Conservation (phyloP, 2,113 vertebrate genomes). For the Vulpes vulpes region DNA sequence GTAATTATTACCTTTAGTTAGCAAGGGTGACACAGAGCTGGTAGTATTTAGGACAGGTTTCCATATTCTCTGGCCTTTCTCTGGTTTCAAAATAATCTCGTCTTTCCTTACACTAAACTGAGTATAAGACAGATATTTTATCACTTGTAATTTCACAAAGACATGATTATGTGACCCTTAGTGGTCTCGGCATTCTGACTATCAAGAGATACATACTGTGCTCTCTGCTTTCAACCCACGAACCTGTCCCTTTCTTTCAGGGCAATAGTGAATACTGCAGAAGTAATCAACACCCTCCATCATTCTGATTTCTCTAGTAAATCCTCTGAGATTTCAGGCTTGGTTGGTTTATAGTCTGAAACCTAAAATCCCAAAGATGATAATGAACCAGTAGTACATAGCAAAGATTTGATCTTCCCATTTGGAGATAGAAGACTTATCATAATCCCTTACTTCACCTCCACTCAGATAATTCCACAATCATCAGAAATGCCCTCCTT, state of each 20-base stretch:
- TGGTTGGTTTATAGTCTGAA: not conserved
- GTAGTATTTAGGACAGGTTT: not conserved
- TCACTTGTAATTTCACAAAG: not conserved
- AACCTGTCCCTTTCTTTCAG: not conserved
- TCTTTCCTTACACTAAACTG: not conserved
- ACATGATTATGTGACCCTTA: not conserved
- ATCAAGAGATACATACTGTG: not conserved
- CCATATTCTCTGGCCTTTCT: not conserved
- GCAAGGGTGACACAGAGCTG: not conserved
- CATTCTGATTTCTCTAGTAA: conserved; percentile 15
- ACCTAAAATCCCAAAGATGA: not conserved
- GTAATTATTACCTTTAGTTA: conserved; percentile 46
- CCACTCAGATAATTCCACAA: not conserved
- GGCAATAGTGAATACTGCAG: not conserved
- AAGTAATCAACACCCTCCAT: not conserved
- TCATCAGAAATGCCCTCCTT: not conserved
- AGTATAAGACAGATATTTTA: conserved; percentile 21
- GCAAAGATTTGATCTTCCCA: not conserved
- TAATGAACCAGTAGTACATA: not conserved
- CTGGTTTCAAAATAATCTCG: not conserved
- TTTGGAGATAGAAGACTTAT: not conserved
- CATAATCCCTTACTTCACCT: not conserved
- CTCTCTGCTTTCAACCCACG: not conserved
- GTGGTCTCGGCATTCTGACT: not conserved
- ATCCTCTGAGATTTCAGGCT: not conserved